A percentile compares a stretch with the other conserved stretches of the same genome.
These are phyloP conservation scores for Sclerurus mexicanus DNA, from an alignment of 2,113 vertebrate species.

Conservation along the genomic window DNA sequence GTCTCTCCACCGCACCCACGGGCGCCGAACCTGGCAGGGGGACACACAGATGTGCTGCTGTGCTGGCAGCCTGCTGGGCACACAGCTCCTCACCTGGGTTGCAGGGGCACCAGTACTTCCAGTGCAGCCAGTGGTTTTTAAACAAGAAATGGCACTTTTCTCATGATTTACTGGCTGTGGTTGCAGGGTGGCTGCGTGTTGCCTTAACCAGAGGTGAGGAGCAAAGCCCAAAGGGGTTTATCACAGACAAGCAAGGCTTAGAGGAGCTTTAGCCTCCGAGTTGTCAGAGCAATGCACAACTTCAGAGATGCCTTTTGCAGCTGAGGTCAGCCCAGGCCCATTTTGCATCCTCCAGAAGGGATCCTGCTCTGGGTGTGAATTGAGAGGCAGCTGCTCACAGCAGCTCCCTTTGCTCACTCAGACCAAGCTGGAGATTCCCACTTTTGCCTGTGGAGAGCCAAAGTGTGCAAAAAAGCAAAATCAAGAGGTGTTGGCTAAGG, in stretches of 20 bases:
- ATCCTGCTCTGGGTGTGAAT: neutral
- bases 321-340: neutral
- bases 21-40: neutral
- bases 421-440: neutral
- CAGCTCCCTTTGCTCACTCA: rapidly evolving
- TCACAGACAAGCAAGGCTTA: neutral
- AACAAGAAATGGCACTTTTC: neutral
- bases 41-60: neutral
- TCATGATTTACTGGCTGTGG: neutral
- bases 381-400: neutral
- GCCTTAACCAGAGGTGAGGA: neutral
- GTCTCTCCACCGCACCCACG: neutral
- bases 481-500: neutral
- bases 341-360: neutral
- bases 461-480: neutral
- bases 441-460: neutral
- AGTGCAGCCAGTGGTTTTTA: neutral
- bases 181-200: neutral
- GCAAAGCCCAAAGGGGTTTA: neutral
- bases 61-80: neutral
- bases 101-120: neutral
- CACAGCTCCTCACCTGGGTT: neutral
- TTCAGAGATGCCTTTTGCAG: neutral
- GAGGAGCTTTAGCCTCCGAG: neutral
- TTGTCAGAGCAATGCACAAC: neutral